Conservation (phyloP, 2,113 vertebrate genomes). For the Recurvirostra avosetta region DNA sequence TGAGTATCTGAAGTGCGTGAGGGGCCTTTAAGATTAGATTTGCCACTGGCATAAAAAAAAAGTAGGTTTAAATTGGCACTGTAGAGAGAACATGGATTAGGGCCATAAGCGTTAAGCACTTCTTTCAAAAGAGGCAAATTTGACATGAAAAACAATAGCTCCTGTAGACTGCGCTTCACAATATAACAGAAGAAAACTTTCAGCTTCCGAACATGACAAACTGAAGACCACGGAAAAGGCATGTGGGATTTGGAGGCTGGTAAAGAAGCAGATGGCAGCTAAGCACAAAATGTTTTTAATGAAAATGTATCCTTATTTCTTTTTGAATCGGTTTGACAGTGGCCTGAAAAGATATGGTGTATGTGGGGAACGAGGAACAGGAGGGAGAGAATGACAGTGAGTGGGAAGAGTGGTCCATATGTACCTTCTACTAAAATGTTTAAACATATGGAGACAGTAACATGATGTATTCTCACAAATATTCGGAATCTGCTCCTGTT, state of each 20-base stretch:
- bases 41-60: background rate
- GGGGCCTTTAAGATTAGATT: background rate
- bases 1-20: background rate
- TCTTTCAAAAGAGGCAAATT: background rate
- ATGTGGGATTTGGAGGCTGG: constrained; percentile 51
- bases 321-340: constrained; percentile 48
- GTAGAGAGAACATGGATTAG: background rate
- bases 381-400: constrained; percentile 55
- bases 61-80: background rate
- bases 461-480: constrained; percentile 63
- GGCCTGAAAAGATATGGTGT: constrained; percentile 5
- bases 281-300: constrained; percentile 65
- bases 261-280: constrained; percentile 57
- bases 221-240: background rate
- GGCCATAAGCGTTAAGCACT: background rate
- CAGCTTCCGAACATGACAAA: constrained; percentile 1
- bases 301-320: constrained; percentile 36
- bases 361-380: constrained; percentile 5
- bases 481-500: constrained; percentile 49
- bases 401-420: constrained; percentile 61
- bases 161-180: fast-evolving
- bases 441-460: constrained; percentile 61
- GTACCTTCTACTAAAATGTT: constrained; percentile 58
- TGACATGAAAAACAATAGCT: background rate
- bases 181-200: background rate